phyloP scores from a whole-genome alignment of 2,888 invertebrate species.

The Tuberolachnus salignus region DNA sequence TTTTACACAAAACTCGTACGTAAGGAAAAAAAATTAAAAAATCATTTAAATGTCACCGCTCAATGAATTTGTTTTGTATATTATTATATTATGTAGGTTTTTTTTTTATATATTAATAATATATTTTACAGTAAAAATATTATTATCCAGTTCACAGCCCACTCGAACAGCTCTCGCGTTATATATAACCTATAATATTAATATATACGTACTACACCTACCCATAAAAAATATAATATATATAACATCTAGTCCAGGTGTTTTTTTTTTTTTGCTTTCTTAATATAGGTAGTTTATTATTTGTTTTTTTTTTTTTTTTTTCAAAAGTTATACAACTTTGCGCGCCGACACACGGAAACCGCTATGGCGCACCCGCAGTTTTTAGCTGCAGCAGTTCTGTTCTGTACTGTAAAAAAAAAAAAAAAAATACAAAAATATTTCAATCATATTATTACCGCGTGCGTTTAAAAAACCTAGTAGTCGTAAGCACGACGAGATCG shows the following conservation, averaged over 20 bases:
- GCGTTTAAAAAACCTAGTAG: background rate
- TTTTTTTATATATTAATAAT: too few species aligned
- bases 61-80: slow-evolving; percentile 25
- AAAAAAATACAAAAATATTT: background rate
- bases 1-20: background rate
- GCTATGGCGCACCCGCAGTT: slow-evolving; percentile 11
- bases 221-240: background rate
- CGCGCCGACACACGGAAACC: background rate
- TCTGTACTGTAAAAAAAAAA: background rate
- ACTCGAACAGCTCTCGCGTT: background rate
- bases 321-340: slow-evolving; percentile 25
- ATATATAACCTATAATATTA: background rate
- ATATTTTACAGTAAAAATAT: background rate
- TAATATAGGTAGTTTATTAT: background rate
- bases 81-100: background rate
- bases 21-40: background rate
- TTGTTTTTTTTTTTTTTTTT: too few species aligned
- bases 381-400: background rate
- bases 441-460: slow-evolving; percentile 1
- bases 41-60: slow-evolving; percentile 18
- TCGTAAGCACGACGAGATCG: slow-evolving; percentile 5
- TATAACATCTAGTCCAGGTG: slow-evolving; percentile 42
- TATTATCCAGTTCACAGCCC: slow-evolving; percentile 35
- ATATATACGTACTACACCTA: background rate
- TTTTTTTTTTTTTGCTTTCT: slow-evolving; percentile 30